Base-by-base conservation (phyloP, 1,140 invertebrate species). In the Ladona fulva region DNA sequence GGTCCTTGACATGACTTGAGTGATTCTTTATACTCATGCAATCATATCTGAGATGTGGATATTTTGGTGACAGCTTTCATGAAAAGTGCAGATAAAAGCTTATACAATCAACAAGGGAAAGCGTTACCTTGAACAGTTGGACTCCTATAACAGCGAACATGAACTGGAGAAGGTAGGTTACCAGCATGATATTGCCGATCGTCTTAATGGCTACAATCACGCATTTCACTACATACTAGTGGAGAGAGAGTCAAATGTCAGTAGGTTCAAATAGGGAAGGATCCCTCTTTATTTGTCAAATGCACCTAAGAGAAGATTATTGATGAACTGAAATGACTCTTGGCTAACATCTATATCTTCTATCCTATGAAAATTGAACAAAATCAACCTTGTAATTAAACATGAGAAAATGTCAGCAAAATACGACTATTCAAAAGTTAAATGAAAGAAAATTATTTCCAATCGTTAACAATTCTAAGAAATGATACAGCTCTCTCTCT, bases 71-170 rank as follows among this genome's bases (percentile, higher is more conserved):
- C 52, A 37, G 29, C 29, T 37, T 1, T 37, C 29, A 37, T 37
- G 1, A 37, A 37, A 66, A 66, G 52, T 66, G 52, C 52, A 12
- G 52, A 22, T 66, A 66, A 3, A 66, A 66, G 52, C 3, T 66
- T 19, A 66, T 16, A 66, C 52, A 66, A 66, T 6, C 52, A 66
- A 66, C 52, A 66, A 66, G 52, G 52, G 74, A 66, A 24, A 76
- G 76, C 77, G 90, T 94, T 75, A 95, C 96, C 94, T 99, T 99
- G 90, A 99, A 99, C 84, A 99, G 93, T 89, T 99, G 98, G 83
- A 99, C 98, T 90, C 98, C 98, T 89, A 99, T 99, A 84, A 99
- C 97, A 84, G 98, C 97, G 89, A 99, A 99, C 97, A 99, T 99
- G 92, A 99, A 99, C 89, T 99, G 95, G 83, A 99, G 94, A 82